These are phyloP conservation scores for Bufo gargarizans DNA, from an alignment of 2,113 vertebrate genomes.

Conservation along the genomic window DNA sequence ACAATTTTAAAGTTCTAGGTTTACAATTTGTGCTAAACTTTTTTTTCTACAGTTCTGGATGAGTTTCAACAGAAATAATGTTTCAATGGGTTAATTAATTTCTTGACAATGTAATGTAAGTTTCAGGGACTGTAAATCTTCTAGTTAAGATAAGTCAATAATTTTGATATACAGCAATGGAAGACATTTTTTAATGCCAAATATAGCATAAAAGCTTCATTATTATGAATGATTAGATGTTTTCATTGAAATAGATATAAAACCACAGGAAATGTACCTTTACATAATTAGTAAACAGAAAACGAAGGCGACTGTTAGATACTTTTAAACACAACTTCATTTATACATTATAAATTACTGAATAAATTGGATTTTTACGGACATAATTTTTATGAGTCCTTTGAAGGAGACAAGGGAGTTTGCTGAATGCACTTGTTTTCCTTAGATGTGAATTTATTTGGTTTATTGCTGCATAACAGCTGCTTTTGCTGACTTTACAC, in stretches of 20 bases:
- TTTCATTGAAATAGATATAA: slow-evolving; percentile 44
- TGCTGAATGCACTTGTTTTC: background rate
- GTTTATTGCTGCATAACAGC: background rate
- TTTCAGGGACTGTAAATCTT: slow-evolving; percentile 26
- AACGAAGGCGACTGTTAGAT: background rate
- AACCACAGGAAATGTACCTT: slow-evolving; percentile 28
- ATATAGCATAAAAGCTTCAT: slow-evolving; percentile 31
- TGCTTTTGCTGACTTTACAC: background rate
- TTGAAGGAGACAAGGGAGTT: background rate
- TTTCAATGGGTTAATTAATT: slow-evolving; percentile 24
- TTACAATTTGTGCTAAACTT: background rate
- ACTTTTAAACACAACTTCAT: background rate
- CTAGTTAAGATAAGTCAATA: slow-evolving; percentile 24
- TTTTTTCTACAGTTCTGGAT: background rate
- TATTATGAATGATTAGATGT: slow-evolving; percentile 43
- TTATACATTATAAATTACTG: slow-evolving; percentile 15
- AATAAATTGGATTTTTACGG: background rate
- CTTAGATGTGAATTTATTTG: background rate
- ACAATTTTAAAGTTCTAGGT: background rate
- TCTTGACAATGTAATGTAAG: slow-evolving; percentile 14
- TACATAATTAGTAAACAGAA: slow-evolving; percentile 33
- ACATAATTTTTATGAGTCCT: background rate
- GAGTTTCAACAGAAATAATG: background rate
- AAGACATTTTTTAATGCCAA: slow-evolving; percentile 7
- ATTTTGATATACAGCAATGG: slow-evolving; percentile 35